Evolutionary conservation across 2,113 vertebrate genomes (phyloP).

Genomic region (Monopterus albus): DNA sequence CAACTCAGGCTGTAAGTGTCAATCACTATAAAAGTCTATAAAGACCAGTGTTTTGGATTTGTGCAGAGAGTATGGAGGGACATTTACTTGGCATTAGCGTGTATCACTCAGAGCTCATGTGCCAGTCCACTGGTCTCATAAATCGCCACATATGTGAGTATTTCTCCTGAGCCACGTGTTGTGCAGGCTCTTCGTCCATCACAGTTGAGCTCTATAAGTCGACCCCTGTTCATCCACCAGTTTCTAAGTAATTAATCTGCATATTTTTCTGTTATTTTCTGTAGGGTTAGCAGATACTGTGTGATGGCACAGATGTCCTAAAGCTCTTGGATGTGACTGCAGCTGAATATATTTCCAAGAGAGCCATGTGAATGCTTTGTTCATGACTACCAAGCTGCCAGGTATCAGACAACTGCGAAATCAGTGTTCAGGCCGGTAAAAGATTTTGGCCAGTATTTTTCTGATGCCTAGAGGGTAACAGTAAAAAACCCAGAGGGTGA

Average conservation of each 20-base stretch:
- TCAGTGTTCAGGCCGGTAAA: background rate
- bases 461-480: constrained; percentile 33
- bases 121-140: constrained; percentile 27
- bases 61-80: constrained; percentile 2
- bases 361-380: background rate
- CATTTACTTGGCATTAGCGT: constrained; percentile 33
- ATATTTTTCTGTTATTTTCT: constrained; percentile 17
- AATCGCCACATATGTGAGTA: constrained; percentile 24
- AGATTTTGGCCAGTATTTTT: background rate
- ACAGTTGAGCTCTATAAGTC: constrained; percentile 44
- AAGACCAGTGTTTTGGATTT: constrained; percentile 42
- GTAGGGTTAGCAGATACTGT: constrained; percentile 14
- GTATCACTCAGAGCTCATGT: constrained; percentile 15
- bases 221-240: constrained; percentile 9
- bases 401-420: background rate
- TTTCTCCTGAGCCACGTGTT: constrained; percentile 25
- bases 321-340: constrained; percentile 10
- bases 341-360: constrained; percentile 20
- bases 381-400: background rate
- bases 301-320: constrained; percentile 52
- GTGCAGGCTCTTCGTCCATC: constrained; percentile 33
- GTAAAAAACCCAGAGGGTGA: constrained; percentile 11
- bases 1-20: constrained; percentile 30
- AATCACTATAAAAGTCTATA: constrained; percentile 46
- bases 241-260: constrained; percentile 66